phyloP scores from a whole-genome alignment of 2,113 vertebrate genomes.

The Sphaerodactylus townsendi region DNA sequence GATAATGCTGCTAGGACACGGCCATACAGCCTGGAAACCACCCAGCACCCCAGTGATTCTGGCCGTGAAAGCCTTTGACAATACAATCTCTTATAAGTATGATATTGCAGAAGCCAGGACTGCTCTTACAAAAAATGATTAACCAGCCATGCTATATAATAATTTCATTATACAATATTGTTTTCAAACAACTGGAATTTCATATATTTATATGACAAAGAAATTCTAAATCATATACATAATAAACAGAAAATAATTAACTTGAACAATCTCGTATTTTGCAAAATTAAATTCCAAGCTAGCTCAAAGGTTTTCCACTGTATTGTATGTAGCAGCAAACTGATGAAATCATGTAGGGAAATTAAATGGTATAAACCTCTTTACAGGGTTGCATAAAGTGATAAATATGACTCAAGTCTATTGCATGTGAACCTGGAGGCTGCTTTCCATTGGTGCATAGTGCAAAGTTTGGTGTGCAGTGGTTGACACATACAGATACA shows the following conservation, averaged over 20 bases:
- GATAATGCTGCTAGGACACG: too few species aligned
- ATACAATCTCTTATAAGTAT: neutral
- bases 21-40: too few species aligned
- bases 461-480: neutral
- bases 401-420: neutral
- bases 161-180: conserved; percentile 28
- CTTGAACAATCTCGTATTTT: neutral
- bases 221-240: too few species aligned
- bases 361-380: neutral
- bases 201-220: too few species aligned
- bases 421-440: neutral
- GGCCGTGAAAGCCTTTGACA: too few species aligned
- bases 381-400: too few species aligned
- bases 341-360: neutral
- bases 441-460: neutral
- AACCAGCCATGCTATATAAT: conserved; percentile 16
- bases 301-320: conserved; percentile 11
- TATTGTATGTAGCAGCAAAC: conserved; percentile 16
- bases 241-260: conserved; percentile 24
- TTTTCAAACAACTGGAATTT: conserved; percentile 55
- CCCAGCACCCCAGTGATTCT: too few species aligned
- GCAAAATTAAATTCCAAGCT: conserved; percentile 5
- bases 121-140: conserved; percentile 39
- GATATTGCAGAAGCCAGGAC: conserved; percentile 46
- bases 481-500: neutral